Base-by-base conservation (phyloP, 2,113 vertebrate genomes). In the Vidua macroura region DNA sequence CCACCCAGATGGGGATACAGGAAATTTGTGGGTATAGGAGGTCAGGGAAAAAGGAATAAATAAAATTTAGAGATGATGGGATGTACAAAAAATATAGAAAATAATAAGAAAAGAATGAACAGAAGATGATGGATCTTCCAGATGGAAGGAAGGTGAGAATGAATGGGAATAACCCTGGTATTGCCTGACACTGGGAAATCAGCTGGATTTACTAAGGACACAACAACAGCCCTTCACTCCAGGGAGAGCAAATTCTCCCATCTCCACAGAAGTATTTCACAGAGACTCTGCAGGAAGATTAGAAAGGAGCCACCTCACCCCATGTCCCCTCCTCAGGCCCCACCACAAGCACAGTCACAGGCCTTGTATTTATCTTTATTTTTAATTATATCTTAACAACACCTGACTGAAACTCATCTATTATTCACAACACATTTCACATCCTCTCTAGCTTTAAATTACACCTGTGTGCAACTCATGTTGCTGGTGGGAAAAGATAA, bases 361-460 rank as follows among this genome's bases (percentile, higher is more conserved):
- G 59, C 0, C 49, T 63, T 41, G 63, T 66, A 62, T 88, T 90
- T 85, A 92, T 89, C 94, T 93, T 69, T 63, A 83, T 62, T 95
- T 88, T 91, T 95, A 96, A 95, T 94, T 95, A 88, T 48, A 63
- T 11, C 84, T 13, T 94, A 96, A 95, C 0, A 1, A 85, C 39
- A 89, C 70, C 74, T 59, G 67, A 19, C 82, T 83, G 64, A 48
- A 83, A 41, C 51, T 67, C 79, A 93, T 94, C 78, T 90, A 7
- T 86, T 93, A 94, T 90, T 94, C 91, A 91, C 55, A 95, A 74
- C 55, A 59, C 70, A 62, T 77, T 87, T 87, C 77, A 72, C 62
- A 70, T 72, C 11, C 4, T 69, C 87, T 80, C 67, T 17, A 58
- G 58, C 78, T 91, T 83, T 73, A 83, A 90, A 90, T 93, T 69